Base-by-base conservation (phyloP, 2,797 vertebrate genomes). In the Coregonus suidteri region DNA sequence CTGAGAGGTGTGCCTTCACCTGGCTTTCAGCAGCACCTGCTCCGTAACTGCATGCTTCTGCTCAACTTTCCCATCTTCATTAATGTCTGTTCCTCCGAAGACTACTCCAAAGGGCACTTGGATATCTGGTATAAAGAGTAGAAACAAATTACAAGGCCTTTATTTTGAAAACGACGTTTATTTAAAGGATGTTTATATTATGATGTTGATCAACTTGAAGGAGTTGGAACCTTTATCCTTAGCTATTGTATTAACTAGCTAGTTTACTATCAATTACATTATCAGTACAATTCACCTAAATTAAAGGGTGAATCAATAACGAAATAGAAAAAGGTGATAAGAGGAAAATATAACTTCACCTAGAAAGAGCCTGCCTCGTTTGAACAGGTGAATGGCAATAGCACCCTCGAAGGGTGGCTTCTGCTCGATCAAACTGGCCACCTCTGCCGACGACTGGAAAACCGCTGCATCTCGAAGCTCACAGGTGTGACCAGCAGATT, bases 31-130 rank as follows among this genome's bases (percentile, higher is more conserved):
- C 0, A 99, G 93, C 85, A 98, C 96, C 81, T 92, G 90, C 75
- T 95, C 93, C 98, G 99, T 99, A 69, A 96, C 91, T 52, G 72
- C 85, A 71, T 56, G 86, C 80, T 97, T 99, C 80, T 95, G 94
- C 72, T 90, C 89, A 74, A 95, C 94, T 85, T 93, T 96, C 73
- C 94, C 82, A n/a, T 99, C 97, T 94, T 99, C 97, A 82, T 99
- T 99, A 80, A 99, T 84, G 82, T 99, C 98, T 0, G 98, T 99
- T 84, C 98, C 98, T 3, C 98, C 98, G 86, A 99, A 98, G 88
- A 99, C 93, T 75, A 98, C 86, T 0, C 97, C 97, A 74, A 96
- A 99, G 25, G 97, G 97, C 66, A 97, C 84, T 14, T 85, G 82
- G 35, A 87, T 90, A 47, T 96, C 98, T 99, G 89, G 74, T 86